A percentile compares a stretch with the other conserved stretches of the same genome.
These are phyloP conservation scores for Mastomys coucha DNA, from an alignment of 2,113 vertebrate species.

Conservation along the genomic window DNA sequence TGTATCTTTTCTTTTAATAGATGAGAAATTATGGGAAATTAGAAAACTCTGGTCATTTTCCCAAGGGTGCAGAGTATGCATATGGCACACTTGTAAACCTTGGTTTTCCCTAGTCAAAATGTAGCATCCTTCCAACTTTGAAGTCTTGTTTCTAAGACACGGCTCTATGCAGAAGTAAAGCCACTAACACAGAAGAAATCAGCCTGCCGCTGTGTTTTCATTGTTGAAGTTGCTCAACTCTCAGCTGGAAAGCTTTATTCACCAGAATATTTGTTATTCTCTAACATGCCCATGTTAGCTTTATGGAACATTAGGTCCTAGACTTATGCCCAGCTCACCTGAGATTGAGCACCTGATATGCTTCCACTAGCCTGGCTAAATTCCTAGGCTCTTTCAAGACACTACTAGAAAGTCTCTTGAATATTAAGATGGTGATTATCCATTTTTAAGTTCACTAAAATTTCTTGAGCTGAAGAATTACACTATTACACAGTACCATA, in stretches of 20 bases:
- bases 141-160: background rate
- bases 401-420: background rate
- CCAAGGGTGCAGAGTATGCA: background rate
- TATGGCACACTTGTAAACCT: background rate
- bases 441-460: background rate
- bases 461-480: background rate
- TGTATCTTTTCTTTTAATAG: background rate
- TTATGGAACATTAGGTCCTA: background rate
- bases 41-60: constrained; percentile 19
- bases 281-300: background rate
- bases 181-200: background rate
- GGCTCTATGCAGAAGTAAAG: background rate
- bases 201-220: background rate
- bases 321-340: background rate
- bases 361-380: background rate
- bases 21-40: constrained; percentile 26
- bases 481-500: background rate
- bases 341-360: background rate
- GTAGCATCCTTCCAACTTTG: background rate
- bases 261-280: background rate
- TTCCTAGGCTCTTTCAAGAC: background rate
- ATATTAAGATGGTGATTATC: background rate
- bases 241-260: background rate
- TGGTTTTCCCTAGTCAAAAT: background rate
- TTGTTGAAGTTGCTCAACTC: background rate